These are phyloP conservation scores for Andrena fulva DNA, from an alignment of 2,888 invertebrate species.

Conservation along the genomic window DNA sequence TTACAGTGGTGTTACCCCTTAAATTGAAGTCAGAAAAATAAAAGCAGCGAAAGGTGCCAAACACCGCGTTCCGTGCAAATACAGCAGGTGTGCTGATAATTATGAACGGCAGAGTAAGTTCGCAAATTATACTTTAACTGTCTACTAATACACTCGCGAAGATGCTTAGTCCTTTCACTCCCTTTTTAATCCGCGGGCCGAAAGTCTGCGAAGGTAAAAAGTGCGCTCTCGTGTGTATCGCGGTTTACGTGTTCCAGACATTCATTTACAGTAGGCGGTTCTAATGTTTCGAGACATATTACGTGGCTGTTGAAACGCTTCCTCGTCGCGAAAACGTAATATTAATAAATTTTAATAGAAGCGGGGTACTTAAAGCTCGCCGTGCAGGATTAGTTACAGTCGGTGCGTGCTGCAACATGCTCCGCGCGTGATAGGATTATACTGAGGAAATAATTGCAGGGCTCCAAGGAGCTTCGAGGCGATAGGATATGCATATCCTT, in stretches of 20 bases:
- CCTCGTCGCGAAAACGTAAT: neutral
- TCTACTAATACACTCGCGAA: neutral
- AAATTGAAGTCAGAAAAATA: too few species aligned
- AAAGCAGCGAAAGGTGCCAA: too few species aligned
- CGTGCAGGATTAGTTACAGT: constrained; percentile 11
- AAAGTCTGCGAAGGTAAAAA: neutral
- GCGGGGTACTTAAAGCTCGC: neutral
- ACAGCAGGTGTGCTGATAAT: too few species aligned
- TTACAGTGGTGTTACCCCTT: too few species aligned
- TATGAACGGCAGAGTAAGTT: neutral
- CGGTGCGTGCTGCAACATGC: neutral
- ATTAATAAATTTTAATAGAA: constrained; percentile 2
- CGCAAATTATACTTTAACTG: constrained; percentile 22
- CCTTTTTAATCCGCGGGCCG: neutral
- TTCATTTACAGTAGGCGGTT: neutral
- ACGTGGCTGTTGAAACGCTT: neutral
- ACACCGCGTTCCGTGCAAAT: too few species aligned
- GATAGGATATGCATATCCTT: constrained; percentile 8
- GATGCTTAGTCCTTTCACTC: neutral
- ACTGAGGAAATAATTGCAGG: constrained; percentile 5
- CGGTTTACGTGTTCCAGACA: neutral
- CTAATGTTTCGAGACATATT: neutral
- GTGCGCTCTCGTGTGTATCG: neutral
- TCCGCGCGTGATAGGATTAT: constrained; percentile 4
- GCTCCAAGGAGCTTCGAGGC: neutral